Percentiles rank a stretch among this genome's conserved stretches.
phyloP scores from a whole-genome alignment of 2,888 invertebrate species.

The Drosophila barbarae region DNA sequence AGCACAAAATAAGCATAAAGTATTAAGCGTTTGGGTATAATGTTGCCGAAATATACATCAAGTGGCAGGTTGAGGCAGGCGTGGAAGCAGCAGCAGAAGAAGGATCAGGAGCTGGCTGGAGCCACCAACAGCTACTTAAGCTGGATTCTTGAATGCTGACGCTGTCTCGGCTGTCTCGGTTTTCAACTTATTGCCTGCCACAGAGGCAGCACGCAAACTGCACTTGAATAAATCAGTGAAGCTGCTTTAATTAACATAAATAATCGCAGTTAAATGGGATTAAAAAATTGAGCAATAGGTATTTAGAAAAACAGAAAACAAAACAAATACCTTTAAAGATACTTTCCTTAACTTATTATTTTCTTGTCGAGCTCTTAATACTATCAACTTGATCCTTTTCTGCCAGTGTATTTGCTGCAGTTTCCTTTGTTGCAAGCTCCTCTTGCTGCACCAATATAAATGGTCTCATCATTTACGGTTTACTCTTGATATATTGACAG shows the following conservation, averaged over 20 bases:
- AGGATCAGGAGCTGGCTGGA: constrained; percentile 26
- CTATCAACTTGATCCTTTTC: background rate
- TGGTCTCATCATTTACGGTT: constrained; percentile 67
- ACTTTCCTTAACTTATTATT: too few species aligned
- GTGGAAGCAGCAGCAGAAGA: constrained; percentile 2
- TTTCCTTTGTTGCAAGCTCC: constrained; percentile 21
- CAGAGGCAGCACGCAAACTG: constrained; percentile 31
- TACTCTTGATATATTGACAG: constrained; percentile 67
- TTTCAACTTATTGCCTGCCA: constrained; percentile 59
- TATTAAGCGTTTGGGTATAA: constrained; percentile 62
- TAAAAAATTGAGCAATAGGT: background rate
- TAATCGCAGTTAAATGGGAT: background rate
- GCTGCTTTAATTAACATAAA: background rate
- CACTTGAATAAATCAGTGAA: constrained; percentile 22
- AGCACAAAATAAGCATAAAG: constrained; percentile 65
- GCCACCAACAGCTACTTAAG: constrained; percentile 62
- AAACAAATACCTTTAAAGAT: too few species aligned
- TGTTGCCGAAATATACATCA: constrained; percentile 66
- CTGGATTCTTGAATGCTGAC: constrained; percentile 38
- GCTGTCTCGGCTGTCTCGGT: constrained; percentile 34
- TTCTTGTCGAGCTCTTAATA: too few species aligned
- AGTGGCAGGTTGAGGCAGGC: constrained; percentile 42
- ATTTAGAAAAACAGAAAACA: background rate
- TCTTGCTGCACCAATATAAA: constrained; percentile 59
- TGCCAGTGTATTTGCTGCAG: constrained; percentile 16